Base-by-base conservation (phyloP, 2,888 invertebrate species). In the Cecidostiba fungosa region DNA sequence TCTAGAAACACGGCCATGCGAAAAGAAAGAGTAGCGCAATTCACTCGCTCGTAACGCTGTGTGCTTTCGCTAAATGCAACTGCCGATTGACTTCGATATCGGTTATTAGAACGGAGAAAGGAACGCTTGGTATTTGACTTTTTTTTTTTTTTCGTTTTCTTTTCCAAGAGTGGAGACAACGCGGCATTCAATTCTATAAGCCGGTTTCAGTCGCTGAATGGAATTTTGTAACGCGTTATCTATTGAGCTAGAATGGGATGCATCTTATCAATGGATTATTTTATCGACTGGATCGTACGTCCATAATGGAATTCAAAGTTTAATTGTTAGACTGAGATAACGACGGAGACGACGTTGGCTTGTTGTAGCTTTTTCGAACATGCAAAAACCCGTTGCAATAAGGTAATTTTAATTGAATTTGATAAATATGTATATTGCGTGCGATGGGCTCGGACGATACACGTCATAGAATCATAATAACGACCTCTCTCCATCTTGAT, bases 381-480 rank as follows among this genome's bases (percentile, higher is more conserved):
- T 32, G 39, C 72, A 39, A 72, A 72, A 19, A 39, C 1, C 3
- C 4, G 12, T 19, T 43, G 29, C 3, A 26, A 29, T 10, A n/a
- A n/a, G n/a, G 8, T 19, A 50, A 3, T 32, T 47, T 29, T 62
- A 36, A 69, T 69, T 69, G 12, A 69, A 78, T 69, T 80, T 23
- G 14, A 80, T 80, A 39, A 80, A 80, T 80, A 80, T 80, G 70
- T 12, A 79, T 70, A 70, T 70, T 66, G 66, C 62, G 54, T 62
- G n/a, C n/a, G 32, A 78, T 77, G 50, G 2, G 23, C 62, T 39
- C 4, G 16, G 29, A 23, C n/a, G 26, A 32, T 47, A 69, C 8
- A n/a, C 29, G 47, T 66, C 66, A 26, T 78, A 16, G 6, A 47
- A 32, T 70, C 70, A 69, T 32, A 32, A 78, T 78, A 72, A 80